Evolutionary conservation across 2,113 vertebrate species (phyloP).

Genomic region (Oreochromis tanganicae): DNA sequence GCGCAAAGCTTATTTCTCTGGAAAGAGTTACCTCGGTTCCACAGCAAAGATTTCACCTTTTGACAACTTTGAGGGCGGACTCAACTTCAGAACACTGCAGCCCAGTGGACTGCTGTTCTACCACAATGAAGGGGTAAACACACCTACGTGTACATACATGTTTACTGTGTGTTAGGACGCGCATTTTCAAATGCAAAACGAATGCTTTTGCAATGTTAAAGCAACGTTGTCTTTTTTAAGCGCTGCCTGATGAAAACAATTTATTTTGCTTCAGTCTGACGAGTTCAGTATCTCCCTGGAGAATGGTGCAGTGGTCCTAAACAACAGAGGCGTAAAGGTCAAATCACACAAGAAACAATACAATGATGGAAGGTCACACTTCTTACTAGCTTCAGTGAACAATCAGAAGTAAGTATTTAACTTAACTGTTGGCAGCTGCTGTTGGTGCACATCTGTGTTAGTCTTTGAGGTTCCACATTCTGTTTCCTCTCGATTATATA

Average conservation of each 20-base stretch:
- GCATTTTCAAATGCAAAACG: background rate
- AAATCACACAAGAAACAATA: slow-evolving; percentile 82
- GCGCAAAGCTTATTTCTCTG: slow-evolving; percentile 88
- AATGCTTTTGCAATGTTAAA: background rate
- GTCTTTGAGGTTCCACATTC: background rate
- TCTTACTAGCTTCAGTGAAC: slow-evolving; percentile 81
- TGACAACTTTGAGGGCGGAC: slow-evolving; percentile 86
- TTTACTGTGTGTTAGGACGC: background rate
- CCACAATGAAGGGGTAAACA: slow-evolving; percentile 78
- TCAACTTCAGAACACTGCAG: slow-evolving; percentile 88
- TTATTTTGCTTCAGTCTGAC: slow-evolving; percentile 73
- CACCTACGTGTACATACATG: background rate
- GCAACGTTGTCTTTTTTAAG: background rate
- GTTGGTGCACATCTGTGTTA: background rate
- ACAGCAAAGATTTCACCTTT: slow-evolving; percentile 84
- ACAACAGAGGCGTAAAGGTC: slow-evolving; percentile 79
- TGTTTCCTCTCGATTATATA: background rate
- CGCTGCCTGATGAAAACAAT: fast-evolving
- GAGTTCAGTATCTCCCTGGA: slow-evolving; percentile 86
- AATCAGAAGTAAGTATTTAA: slow-evolving; percentile 75
- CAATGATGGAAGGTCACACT: slow-evolving; percentile 85
- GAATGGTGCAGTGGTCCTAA: slow-evolving; percentile 86
- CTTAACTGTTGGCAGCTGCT: background rate
- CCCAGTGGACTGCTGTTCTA: slow-evolving; percentile 87
- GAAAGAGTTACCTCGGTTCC: slow-evolving; percentile 87